phyloP scores from a whole-genome alignment of 1,140 invertebrate species.

The Colletes gigas region DNA sequence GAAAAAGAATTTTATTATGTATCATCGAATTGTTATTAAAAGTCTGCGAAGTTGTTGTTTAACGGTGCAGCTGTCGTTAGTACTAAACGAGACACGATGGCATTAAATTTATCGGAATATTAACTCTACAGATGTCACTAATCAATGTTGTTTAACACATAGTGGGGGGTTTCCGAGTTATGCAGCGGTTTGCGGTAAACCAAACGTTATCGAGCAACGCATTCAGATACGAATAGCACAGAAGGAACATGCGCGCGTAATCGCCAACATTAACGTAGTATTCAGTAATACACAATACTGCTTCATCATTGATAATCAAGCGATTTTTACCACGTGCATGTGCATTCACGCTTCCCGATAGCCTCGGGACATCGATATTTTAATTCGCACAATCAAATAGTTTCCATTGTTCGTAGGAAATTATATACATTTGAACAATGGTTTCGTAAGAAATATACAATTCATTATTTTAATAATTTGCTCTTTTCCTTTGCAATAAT shows the following conservation, averaged over 20 bases:
- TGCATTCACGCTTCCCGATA: background rate
- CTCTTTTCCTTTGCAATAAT: too few species aligned
- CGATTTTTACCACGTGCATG: background rate
- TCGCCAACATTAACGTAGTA: conserved; percentile 32
- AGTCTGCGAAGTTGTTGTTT: background rate
- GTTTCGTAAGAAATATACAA: too few species aligned
- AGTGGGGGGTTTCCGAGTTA: conserved; percentile 61
- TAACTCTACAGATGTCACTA: conserved; percentile 66
- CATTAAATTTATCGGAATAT: conserved; percentile 61
- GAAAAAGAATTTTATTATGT: too few species aligned
- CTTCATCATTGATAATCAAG: conserved; percentile 18
- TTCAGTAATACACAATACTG: conserved; percentile 27
- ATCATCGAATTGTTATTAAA: too few species aligned
- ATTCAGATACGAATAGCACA: conserved; percentile 58
- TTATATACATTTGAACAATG: too few species aligned
- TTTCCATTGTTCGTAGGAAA: background rate
- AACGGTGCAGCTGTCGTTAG: background rate
- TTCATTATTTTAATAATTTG: too few species aligned
- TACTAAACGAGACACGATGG: background rate
- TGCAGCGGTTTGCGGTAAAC: conserved; percentile 63
- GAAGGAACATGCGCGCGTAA: conserved; percentile 51
- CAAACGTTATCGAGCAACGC: conserved; percentile 62
- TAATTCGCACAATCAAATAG: background rate
- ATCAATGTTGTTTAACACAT: conserved; percentile 68
- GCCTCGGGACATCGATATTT: background rate